Conservation (phyloP, 2,113 vertebrate genomes). For the Mustela lutreola region DNA sequence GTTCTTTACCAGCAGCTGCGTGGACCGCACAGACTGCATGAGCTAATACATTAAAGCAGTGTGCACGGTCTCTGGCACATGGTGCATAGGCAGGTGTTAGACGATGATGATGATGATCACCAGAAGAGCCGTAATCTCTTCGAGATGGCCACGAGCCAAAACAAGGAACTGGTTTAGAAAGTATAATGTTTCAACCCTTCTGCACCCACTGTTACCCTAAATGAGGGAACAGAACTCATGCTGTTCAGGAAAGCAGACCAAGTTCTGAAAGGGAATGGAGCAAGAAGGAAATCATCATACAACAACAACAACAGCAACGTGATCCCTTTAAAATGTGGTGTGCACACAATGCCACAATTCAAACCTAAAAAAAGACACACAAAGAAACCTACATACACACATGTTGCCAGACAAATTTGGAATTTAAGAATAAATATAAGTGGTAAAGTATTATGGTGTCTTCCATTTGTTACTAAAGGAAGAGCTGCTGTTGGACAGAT, state of each 20-base stretch:
- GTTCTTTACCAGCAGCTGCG: conserved; percentile 77
- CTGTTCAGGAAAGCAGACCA: conserved; percentile 31
- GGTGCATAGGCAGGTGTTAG: conserved; percentile 74
- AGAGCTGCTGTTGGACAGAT: not conserved
- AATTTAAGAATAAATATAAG: conserved; percentile 22
- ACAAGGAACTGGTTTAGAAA: conserved; percentile 46
- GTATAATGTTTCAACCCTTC: conserved; percentile 31
- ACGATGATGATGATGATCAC: conserved; percentile 20
- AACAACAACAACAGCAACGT: not conserved
- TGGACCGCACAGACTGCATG: conserved; percentile 43
- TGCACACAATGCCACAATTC: not conserved
- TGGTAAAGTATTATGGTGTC: not conserved
- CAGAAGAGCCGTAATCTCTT: conserved; percentile 65
- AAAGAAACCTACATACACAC: not conserved
- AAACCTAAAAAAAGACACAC: not conserved
- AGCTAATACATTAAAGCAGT: conserved; percentile 65
- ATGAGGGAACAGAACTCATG: not conserved
- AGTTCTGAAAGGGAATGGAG: not conserved
- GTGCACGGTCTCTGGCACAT: conserved; percentile 70
- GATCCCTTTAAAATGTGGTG: not conserved
- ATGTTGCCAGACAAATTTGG: not conserved
- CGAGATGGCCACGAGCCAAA: conserved; percentile 49
- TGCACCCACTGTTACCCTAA: conserved; percentile 21
- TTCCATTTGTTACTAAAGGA: not conserved
- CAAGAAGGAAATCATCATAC: not conserved